These are phyloP conservation scores for Harpagifer antarcticus DNA, from an alignment of 2,797 vertebrate species.

Conservation along the genomic window DNA sequence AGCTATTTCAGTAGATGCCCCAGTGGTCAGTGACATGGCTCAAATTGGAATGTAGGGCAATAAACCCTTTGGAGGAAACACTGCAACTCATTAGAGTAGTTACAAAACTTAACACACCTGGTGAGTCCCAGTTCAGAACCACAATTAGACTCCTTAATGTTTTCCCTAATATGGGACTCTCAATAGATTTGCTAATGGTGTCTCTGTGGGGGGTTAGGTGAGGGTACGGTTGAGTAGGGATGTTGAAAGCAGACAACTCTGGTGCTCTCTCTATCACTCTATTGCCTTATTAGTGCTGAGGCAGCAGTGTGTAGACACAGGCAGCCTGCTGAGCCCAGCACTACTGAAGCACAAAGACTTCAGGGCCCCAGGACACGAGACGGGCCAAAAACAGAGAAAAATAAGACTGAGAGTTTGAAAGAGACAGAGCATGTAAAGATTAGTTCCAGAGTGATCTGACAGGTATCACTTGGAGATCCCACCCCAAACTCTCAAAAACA, in stretches of 20 bases:
- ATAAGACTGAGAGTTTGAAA: conserved; percentile 44
- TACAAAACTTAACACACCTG: conserved; percentile 71
- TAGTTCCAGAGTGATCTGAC: conserved; percentile 58
- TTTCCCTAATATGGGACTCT: conserved; percentile 75
- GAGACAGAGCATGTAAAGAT: conserved; percentile 43
- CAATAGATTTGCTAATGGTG: conserved; percentile 75
- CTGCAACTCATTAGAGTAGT: conserved; percentile 75
- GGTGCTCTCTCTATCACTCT: conserved; percentile 77
- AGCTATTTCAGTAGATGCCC: conserved; percentile 72
- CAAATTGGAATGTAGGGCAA: conserved; percentile 77
- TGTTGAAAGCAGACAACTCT: conserved; percentile 79
- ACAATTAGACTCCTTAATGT: conserved; percentile 79
- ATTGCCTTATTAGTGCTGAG: conserved; percentile 85
- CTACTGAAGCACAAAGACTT: conserved; percentile 82
- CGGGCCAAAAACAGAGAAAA: conserved; percentile 63
- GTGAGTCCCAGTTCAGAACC: conserved; percentile 65
- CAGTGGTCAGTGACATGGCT: conserved; percentile 75
- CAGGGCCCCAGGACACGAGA: conserved; percentile 72
- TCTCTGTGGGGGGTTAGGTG: conserved; percentile 69
- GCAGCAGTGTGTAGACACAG: conserved; percentile 82
- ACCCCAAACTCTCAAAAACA: conserved; percentile 28
- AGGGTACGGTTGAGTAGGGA: conserved; percentile 75
- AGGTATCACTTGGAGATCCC: conserved; percentile 68
- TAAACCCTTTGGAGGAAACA: conserved; percentile 74
- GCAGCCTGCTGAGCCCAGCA: conserved; percentile 86